Evolutionary conservation across 2,888 invertebrate species (phyloP).

Genomic region (Ophion ventricosus): DNA sequence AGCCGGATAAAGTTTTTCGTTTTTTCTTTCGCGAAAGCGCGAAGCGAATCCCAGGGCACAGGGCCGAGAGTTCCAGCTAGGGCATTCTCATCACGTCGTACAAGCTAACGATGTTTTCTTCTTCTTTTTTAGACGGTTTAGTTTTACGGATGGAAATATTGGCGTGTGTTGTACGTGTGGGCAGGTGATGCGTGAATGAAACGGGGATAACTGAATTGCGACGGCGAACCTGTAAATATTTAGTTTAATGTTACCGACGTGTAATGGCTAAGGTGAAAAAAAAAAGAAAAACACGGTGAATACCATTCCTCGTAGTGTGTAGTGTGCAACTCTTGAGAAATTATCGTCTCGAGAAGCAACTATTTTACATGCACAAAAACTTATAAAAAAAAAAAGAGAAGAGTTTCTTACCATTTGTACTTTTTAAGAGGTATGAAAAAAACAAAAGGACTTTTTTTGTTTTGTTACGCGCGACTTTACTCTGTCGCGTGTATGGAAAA

Average conservation of each 20-base stretch:
- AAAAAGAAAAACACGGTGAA: slow-evolving; percentile 63
- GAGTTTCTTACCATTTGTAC: slow-evolving; percentile 79
- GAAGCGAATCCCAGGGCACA: neutral
- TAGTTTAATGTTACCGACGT: slow-evolving; percentile 68
- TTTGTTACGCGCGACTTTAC: neutral
- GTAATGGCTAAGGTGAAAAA: slow-evolving; percentile 52
- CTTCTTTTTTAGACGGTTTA: slow-evolving; percentile 49
- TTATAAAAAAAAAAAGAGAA: slow-evolving; percentile 64
- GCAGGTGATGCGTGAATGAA: slow-evolving; percentile 33
- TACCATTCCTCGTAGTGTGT: slow-evolving; percentile 75
- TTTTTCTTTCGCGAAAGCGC: slow-evolving; percentile 39
- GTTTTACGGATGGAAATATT: slow-evolving; percentile 50
- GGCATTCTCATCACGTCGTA: slow-evolving; percentile 71
- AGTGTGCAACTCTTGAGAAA: slow-evolving; percentile 68
- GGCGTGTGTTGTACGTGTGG: slow-evolving; percentile 26
- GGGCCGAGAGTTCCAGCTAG: slow-evolving; percentile 5
- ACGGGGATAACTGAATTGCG: slow-evolving; percentile 13
- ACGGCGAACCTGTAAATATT: slow-evolving; percentile 72
- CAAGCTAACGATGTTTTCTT: slow-evolving; percentile 67
- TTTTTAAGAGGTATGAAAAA: slow-evolving; percentile 67
- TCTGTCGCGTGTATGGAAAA: neutral
- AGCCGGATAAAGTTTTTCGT: neutral
- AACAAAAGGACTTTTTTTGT: slow-evolving; percentile 44
- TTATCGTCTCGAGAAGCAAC: slow-evolving; percentile 51
- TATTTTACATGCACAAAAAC: slow-evolving; percentile 70